Conservation (phyloP, 2,113 vertebrate species). For the Megaptera novaeangliae region DNA sequence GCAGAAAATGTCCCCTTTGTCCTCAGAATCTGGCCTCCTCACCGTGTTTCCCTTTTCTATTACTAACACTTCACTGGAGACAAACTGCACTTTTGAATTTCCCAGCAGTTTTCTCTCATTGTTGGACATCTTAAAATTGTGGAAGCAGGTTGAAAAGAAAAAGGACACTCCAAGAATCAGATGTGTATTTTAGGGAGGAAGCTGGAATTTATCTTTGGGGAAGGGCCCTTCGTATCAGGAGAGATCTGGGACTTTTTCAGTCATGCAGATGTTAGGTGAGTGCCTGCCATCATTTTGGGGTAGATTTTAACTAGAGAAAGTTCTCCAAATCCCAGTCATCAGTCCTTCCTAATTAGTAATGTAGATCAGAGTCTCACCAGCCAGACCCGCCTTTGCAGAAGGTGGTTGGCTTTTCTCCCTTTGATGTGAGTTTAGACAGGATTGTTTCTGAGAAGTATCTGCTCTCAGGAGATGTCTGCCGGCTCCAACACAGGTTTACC, state of each 20-base stretch:
- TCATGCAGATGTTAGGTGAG: fast-evolving
- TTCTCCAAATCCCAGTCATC: neutral
- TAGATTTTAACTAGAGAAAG: neutral
- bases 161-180: neutral
- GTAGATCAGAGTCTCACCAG: fast-evolving
- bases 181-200: neutral
- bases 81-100: neutral
- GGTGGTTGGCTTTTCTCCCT: neutral
- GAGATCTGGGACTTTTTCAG: neutral
- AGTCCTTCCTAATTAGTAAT: neutral
- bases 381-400: neutral
- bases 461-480: neutral
- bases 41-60: fast-evolving
- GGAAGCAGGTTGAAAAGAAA: neutral
- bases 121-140: too few relatives aligned
- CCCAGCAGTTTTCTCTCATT: neutral
- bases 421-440: fast-evolving
- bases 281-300: fast-evolving
- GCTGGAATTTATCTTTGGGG: neutral
- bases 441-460: fast-evolving
- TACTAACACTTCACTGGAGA: neutral
- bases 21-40: neutral
- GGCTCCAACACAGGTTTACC: fast-evolving
- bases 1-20: too few relatives aligned
- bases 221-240: fast-evolving